These are phyloP conservation scores for Poecilobothrus nobilitatus DNA, from an alignment of 2,888 invertebrate genomes.

Conservation along the genomic window DNA sequence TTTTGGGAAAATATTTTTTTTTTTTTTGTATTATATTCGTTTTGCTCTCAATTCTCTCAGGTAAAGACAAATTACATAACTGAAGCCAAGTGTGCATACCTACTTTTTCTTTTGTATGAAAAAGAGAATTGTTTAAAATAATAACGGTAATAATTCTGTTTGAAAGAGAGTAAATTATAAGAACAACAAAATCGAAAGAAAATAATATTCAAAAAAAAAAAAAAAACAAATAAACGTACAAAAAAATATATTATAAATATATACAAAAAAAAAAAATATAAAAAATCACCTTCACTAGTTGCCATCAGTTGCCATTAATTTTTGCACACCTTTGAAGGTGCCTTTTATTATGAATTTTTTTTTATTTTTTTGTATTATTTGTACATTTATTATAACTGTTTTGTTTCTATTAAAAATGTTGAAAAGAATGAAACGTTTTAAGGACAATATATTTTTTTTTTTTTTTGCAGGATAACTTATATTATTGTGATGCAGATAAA, in stretches of 20 bases:
- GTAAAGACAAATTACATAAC: too few species aligned
- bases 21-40: too few species aligned
- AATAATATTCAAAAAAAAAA: background rate
- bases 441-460: background rate
- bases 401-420: background rate
- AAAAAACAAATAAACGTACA: background rate
- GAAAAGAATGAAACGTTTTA: background rate
- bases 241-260: background rate
- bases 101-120: too few species aligned
- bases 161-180: too few species aligned
- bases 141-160: too few species aligned
- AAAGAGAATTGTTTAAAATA: too few species aligned
- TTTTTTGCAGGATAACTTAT: background rate
- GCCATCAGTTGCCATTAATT: background rate
- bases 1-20: too few species aligned
- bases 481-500: slow-evolving; percentile 6
- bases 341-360: background rate
- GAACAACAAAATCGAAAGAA: background rate
- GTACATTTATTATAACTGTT: background rate
- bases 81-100: too few species aligned
- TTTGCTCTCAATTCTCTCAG: too few species aligned
- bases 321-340: background rate
- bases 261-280: background rate
- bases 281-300: background rate
- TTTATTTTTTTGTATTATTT: background rate